phyloP scores from a whole-genome alignment of 2,797 vertebrate genomes.

The Tachyglossus aculeatus region DNA sequence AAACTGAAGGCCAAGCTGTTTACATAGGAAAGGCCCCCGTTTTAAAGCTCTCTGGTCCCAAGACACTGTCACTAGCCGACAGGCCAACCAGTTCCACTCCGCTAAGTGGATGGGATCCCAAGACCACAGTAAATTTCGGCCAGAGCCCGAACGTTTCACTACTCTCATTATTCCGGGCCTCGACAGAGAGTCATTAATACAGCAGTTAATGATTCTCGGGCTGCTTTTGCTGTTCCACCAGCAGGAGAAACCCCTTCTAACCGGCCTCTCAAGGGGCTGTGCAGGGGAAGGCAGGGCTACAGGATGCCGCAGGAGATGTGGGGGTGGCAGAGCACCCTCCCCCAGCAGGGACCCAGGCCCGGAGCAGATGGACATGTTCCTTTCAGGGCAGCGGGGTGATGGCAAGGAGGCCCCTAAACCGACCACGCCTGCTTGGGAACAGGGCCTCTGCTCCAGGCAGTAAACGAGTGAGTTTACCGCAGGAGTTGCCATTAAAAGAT shows the following conservation, averaged over 20 bases:
- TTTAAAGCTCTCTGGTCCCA: conserved; percentile 17
- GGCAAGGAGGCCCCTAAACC: no score
- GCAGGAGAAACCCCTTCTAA: neutral
- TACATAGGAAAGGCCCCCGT: neutral
- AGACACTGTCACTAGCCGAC: neutral
- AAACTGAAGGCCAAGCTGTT: neutral
- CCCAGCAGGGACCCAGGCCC: no score
- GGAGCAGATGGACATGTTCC: no score
- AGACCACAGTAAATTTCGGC: neutral
- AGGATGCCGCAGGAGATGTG: no score
- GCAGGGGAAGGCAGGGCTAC: neutral
- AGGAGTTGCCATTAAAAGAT: no score
- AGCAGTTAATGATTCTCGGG: neutral
- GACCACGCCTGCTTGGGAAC: no score
- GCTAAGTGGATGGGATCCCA: neutral
- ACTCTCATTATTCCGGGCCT: neutral
- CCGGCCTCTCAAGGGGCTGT: neutral
- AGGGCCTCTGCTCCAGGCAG: no score
- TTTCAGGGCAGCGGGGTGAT: no score
- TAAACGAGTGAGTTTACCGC: no score
- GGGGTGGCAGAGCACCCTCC: no score
- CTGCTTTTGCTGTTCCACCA: neutral
- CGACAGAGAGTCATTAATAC: neutral
- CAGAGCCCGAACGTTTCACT: neutral
- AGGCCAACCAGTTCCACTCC: no score